These are phyloP conservation scores for Eristalis tenax DNA, from an alignment of 2,888 invertebrate genomes.

Conservation along the genomic window DNA sequence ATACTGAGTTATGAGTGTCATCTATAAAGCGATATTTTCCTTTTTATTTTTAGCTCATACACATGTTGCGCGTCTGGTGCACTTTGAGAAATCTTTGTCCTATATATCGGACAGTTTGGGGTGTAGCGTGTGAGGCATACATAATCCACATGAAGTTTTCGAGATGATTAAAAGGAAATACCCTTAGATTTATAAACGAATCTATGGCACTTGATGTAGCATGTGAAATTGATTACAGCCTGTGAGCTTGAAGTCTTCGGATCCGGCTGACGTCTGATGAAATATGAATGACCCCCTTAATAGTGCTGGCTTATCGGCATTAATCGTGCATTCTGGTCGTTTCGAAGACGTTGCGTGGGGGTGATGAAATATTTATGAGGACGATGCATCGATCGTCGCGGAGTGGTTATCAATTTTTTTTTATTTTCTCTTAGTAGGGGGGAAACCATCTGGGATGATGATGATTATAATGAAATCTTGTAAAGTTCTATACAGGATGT, in stretches of 20 bases:
- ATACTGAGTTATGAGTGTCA: conserved; percentile 55
- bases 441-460: not conserved
- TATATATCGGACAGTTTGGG: conserved; percentile 37
- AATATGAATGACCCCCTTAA: conserved; percentile 55
- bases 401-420: not conserved
- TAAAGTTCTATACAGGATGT: not conserved
- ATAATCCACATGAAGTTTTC: conserved; percentile 35
- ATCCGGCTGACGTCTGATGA: conserved; percentile 45
- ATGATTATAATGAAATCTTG: not conserved
- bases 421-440: not conserved
- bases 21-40: conserved; percentile 43
- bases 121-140: conserved; percentile 32
- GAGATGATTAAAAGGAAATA: conserved; percentile 45
- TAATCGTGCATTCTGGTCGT: conserved; percentile 20
- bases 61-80: conserved; percentile 66
- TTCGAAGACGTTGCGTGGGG: not conserved
- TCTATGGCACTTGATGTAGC: conserved; percentile 38
- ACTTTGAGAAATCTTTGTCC: conserved; percentile 55
- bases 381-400: not conserved
- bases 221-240: conserved; percentile 48
- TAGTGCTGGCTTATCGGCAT: conserved; percentile 51
- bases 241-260: conserved; percentile 16
- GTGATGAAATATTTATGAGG: conserved; percentile 46
- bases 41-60: conserved; percentile 51
- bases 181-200: conserved; percentile 17